Evolutionary conservation across 1,140 invertebrate genomes (phyloP).

Genomic region (Zaprionus camerounensis): DNA sequence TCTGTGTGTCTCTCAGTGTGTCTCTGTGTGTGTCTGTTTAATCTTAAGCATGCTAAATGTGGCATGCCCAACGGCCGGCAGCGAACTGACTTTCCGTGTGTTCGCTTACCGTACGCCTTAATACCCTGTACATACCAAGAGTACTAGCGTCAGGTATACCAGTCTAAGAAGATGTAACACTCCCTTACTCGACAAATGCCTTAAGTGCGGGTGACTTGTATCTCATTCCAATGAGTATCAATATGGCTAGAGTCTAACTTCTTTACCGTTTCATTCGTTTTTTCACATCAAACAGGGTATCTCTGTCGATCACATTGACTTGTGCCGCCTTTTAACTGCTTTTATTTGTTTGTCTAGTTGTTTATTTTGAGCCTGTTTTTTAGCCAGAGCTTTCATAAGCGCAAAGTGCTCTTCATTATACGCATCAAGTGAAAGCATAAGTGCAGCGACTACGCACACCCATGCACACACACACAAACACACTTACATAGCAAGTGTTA

Average conservation of each 20-base stretch:
- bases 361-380: conserved; percentile 69
- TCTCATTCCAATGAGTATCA: not conserved
- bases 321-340: conserved; percentile 36
- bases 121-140: conserved; percentile 7
- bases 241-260: no score
- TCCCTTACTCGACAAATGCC: not conserved
- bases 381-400: conserved; percentile 80
- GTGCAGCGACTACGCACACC: conserved; percentile 57
- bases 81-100: not conserved
- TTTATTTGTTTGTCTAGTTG: conserved; percentile 59
- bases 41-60: conserved; percentile 72
- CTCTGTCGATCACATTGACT: not conserved
- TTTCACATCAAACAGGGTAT: conserved; percentile 6
- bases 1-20: conserved; percentile 19
- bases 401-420: conserved; percentile 83
- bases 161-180: no score
- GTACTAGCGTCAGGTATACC: not conserved
- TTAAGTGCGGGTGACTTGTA: not conserved
- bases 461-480: conserved; percentile 20
- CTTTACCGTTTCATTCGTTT: no score
- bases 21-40: conserved; percentile 28
- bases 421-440: conserved; percentile 80
- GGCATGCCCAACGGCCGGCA: conserved; percentile 21
- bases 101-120: conserved; percentile 1
- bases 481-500: conserved; percentile 40